phyloP scores from a whole-genome alignment of 2,797 vertebrate genomes.

The Selene dorsalis region DNA sequence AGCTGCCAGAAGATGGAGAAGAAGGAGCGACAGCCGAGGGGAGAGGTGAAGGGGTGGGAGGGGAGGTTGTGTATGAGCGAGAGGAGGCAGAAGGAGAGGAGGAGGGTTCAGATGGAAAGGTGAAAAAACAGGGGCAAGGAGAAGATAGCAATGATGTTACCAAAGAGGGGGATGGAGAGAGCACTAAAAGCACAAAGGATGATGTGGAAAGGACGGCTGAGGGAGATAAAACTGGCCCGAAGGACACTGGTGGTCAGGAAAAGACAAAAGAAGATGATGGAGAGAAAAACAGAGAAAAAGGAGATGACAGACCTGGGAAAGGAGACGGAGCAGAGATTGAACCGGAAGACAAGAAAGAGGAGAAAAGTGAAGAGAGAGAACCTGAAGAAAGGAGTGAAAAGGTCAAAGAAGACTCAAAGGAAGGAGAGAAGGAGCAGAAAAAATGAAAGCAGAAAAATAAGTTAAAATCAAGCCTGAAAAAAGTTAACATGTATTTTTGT shows the following conservation, averaged over 20 bases:
- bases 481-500: background rate
- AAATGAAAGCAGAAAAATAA: background rate
- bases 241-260: slow-evolving; percentile 16
- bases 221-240: slow-evolving; percentile 27
- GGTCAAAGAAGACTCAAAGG: slow-evolving; percentile 6
- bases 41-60: slow-evolving; percentile 65
- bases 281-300: slow-evolving; percentile 38
- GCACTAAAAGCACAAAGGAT: slow-evolving; percentile 67
- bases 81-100: slow-evolving; percentile 73
- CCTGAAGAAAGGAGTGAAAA: slow-evolving; percentile 26
- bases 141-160: slow-evolving; percentile 47
- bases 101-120: slow-evolving; percentile 24
- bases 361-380: slow-evolving; percentile 22
- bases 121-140: slow-evolving; percentile 26
- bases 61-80: slow-evolving; percentile 61
- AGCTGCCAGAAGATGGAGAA: slow-evolving; percentile 32
- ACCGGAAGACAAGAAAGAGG: slow-evolving; percentile 32
- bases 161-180: slow-evolving; percentile 71
- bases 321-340: slow-evolving; percentile 68
- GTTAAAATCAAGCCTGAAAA: background rate
- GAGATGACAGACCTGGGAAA: slow-evolving; percentile 60
- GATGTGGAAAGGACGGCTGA: slow-evolving; percentile 48
- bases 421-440: background rate
- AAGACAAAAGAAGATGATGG: slow-evolving; percentile 19
- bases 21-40: slow-evolving; percentile 24